phyloP scores from a whole-genome alignment of 1,140 invertebrate species.

The Ooceraea biroi region DNA sequence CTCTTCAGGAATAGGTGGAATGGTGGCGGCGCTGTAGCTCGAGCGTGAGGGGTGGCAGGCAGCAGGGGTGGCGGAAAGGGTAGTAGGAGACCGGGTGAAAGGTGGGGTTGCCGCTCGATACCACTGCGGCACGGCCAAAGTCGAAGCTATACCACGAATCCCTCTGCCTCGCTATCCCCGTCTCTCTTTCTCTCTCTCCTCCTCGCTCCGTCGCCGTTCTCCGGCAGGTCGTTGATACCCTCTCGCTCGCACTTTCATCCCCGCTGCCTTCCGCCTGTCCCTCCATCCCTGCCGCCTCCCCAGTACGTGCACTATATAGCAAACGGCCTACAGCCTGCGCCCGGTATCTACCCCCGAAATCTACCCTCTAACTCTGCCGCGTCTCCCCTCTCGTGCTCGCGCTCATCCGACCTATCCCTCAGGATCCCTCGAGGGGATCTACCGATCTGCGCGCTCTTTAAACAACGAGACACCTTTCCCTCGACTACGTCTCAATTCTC shows the following conservation, averaged over 20 bases:
- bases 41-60: slow-evolving; percentile 52
- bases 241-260: slow-evolving; percentile 52
- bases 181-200: slow-evolving; percentile 33
- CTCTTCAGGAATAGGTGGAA: slow-evolving; percentile 64
- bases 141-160: slow-evolving; percentile 79
- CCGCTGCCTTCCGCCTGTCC: slow-evolving; percentile 45
- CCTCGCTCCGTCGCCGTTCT: slow-evolving; percentile 18
- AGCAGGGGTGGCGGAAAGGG: slow-evolving; percentile 49
- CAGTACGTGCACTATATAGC: slow-evolving; percentile 71
- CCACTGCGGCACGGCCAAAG: slow-evolving; percentile 86
- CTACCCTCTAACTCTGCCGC: slow-evolving; percentile 60
- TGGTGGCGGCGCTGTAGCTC: slow-evolving; percentile 67
- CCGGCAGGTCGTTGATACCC: slow-evolving; percentile 42
- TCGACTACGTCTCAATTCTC: slow-evolving; percentile 77
- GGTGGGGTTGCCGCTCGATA: slow-evolving; percentile 85
- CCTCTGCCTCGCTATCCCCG: slow-evolving; percentile 53
- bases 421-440: slow-evolving; percentile 72
- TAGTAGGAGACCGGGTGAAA: slow-evolving; percentile 52
- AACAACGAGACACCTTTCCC: slow-evolving; percentile 77
- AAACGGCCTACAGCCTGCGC: slow-evolving; percentile 75
- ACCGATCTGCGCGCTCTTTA: slow-evolving; percentile 76
- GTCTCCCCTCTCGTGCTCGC: slow-evolving; percentile 42
- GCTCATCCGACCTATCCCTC: slow-evolving; percentile 43
- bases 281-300: slow-evolving; percentile 29
- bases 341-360: slow-evolving; percentile 75